Percentiles rank a stretch among this genome's conserved stretches.
These are phyloP conservation scores for Cephalopachus bancanus DNA, from an alignment of 2,797 vertebrate genomes.

Conservation along the genomic window DNA sequence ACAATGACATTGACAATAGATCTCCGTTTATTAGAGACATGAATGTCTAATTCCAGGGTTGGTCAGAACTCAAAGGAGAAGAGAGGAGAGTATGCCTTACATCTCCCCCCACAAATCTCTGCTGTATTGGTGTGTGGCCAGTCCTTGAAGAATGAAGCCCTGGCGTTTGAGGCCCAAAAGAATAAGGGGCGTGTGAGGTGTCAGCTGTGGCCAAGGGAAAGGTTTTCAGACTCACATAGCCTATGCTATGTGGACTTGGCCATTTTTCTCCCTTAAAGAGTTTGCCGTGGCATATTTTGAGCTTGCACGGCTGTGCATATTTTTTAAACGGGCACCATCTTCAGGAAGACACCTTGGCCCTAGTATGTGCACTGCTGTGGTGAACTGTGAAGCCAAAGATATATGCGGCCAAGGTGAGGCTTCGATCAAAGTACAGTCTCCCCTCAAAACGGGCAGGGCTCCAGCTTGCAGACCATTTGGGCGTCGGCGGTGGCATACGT, in stretches of 20 bases:
- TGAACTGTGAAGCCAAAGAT: neutral
- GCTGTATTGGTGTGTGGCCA: neutral
- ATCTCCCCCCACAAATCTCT: neutral
- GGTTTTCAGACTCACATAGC: neutral
- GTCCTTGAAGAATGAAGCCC: neutral
- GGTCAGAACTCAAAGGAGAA: neutral
- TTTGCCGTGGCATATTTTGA: neutral
- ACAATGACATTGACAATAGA: neutral
- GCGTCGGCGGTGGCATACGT: rapidly evolving
- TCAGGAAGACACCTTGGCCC: neutral
- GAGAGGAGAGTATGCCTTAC: neutral
- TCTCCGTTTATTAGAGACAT: neutral
- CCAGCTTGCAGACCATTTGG: neutral
- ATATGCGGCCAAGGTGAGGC: neutral
- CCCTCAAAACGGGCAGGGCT: neutral
- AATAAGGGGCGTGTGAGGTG: rapidly evolving
- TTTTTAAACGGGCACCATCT: neutral
- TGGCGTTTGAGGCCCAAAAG: neutral
- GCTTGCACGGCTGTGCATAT: neutral
- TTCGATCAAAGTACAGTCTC: neutral
- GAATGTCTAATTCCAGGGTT: neutral
- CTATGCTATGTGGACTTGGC: neutral
- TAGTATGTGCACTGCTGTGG: neutral
- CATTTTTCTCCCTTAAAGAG: neutral
- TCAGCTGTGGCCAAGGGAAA: too few relatives aligned